phyloP scores from a whole-genome alignment of 1,140 invertebrate species.

The Helicorthomorpha holstii region DNA sequence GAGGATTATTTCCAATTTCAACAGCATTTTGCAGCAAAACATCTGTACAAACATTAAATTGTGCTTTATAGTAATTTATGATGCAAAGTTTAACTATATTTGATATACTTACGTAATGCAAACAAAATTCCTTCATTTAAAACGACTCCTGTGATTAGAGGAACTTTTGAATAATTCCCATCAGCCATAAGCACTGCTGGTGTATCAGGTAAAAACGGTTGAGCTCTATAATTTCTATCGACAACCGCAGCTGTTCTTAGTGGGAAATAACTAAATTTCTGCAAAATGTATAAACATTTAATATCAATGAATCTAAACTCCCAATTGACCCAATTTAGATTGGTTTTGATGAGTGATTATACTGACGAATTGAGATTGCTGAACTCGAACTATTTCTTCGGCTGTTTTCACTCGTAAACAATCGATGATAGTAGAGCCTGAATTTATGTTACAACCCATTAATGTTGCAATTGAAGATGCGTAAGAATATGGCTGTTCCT shows the following conservation, averaged over 20 bases:
- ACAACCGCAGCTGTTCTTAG: not conserved
- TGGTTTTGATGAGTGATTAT: not conserved
- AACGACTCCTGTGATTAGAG: not conserved
- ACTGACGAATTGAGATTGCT: not conserved
- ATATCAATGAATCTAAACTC: not conserved
- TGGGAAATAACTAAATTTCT: not conserved
- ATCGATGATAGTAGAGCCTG: not conserved
- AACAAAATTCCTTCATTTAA: not conserved
- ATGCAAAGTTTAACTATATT: not conserved
- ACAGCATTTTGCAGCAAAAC: not conserved
- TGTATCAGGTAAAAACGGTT: not conserved
- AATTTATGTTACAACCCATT: not conserved
- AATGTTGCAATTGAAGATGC: not conserved
- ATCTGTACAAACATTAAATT: not conserved
- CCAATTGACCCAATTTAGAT: not conserved
- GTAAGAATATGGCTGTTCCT: constrained; percentile 1
- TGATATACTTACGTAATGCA: not conserved
- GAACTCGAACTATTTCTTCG: not conserved
- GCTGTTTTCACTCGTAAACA: not conserved
- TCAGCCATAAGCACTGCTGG: not conserved
- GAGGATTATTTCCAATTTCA: not conserved
- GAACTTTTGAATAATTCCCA: not conserved
- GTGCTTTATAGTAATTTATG: not conserved
- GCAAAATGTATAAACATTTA: not conserved
- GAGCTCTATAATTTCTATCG: not conserved